Evolutionary conservation across 2,888 invertebrate genomes (phyloP).

Genomic region (Meghimatium bilineatum): DNA sequence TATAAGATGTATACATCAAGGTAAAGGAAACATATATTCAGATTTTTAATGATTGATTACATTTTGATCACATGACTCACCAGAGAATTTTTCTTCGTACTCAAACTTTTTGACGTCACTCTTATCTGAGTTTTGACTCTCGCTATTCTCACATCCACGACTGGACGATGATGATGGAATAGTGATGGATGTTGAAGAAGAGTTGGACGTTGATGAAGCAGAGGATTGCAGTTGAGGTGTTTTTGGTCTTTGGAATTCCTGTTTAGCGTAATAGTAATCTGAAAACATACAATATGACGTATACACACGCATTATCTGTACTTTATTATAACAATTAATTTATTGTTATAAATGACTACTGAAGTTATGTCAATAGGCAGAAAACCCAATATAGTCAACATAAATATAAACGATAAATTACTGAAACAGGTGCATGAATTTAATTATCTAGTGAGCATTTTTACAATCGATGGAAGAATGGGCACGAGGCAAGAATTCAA

Average conservation of each 20-base stretch:
- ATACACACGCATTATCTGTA: background rate
- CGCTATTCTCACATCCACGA: slow-evolving; percentile 12
- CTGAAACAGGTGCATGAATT: too few species aligned
- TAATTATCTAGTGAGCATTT: too few species aligned
- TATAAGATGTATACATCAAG: too few species aligned
- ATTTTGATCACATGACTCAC: background rate
- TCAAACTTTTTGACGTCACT: slow-evolving; percentile 32
- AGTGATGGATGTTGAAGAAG: slow-evolving; percentile 22
- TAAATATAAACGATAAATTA: too few species aligned
- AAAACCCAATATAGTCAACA: too few species aligned
- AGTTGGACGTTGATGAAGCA: slow-evolving; percentile 9
- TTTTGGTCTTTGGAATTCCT: slow-evolving; percentile 18
- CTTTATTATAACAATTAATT: too few species aligned
- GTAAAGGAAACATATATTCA: too few species aligned
- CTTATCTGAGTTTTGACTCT: background rate
- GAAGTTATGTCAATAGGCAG: too few species aligned
- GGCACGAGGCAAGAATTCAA: too few species aligned
- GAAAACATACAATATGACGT: background rate
- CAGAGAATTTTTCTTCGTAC: slow-evolving; percentile 28
- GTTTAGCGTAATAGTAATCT: slow-evolving; percentile 43
- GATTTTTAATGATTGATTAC: too few species aligned
- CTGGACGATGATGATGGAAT: background rate
- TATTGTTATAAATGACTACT: too few species aligned
- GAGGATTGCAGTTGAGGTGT: slow-evolving; percentile 22
- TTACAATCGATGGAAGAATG: too few species aligned